Percentiles rank a stretch among this genome's conserved stretches.
Conservation (phyloP, 2,113 vertebrate species). For the Cygnus buccinator region DNA sequence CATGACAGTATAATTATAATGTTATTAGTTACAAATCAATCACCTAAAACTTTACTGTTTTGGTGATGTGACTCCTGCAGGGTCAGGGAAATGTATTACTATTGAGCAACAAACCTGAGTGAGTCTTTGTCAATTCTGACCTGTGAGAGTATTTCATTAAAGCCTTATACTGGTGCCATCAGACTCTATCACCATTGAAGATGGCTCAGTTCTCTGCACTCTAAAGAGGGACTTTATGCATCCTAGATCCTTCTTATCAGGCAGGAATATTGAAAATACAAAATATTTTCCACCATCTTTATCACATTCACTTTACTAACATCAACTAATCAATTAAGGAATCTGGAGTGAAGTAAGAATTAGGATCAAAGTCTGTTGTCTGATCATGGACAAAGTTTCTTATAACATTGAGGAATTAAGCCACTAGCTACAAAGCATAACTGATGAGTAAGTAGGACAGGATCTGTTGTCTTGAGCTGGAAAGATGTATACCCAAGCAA, state of each 20-base stretch:
- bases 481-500: neutral
- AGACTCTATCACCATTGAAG: neutral
- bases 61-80: neutral
- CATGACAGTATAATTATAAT: neutral
- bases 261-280: neutral
- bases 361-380: neutral
- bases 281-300: neutral
- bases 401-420: neutral
- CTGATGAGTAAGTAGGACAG: neutral
- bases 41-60: neutral
- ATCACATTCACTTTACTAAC: neutral
- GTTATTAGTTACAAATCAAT: neutral
- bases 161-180: neutral
- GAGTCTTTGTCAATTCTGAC: neutral
- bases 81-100: neutral
- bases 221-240: neutral
- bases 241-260: neutral
- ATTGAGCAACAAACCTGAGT: neutral
- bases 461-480: neutral
- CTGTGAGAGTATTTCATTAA: neutral
- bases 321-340: neutral
- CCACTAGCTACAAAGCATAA: neutral
- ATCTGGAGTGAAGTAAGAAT: neutral
- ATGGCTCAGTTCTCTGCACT: neutral
- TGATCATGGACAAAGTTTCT: fast-evolving